A percentile compares a stretch with the other conserved stretches of the same genome.
Conservation (phyloP, 2,888 invertebrate species). For the Epinotia demarniana region DNA sequence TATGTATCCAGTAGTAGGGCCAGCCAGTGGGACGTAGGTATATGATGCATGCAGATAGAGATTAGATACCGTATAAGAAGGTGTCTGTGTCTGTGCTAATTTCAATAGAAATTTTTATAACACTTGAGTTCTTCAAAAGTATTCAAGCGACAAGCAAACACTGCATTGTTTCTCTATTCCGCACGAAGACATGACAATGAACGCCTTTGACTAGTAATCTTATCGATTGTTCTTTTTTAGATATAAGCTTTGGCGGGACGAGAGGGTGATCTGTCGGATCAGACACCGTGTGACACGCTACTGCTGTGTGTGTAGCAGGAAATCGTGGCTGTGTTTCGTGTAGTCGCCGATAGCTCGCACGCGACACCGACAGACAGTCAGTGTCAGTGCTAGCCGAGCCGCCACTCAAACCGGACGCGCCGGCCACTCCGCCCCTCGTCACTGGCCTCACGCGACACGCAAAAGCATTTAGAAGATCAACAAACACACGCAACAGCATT, state of each 20-base stretch:
- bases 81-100: too few species aligned
- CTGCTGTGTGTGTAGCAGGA: conserved; percentile 15
- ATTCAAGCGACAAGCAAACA: not conserved
- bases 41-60: too few species aligned
- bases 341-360: not conserved
- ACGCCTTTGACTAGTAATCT: not conserved
- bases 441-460: conserved; percentile 55
- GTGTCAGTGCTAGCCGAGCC: conserved; percentile 72
- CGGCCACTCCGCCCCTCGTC: conserved; percentile 59
- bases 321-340: conserved; percentile 30
- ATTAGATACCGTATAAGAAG: too few species aligned
- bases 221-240: conserved; percentile 9
- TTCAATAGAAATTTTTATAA: too few species aligned
- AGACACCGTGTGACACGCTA: conserved; percentile 28
- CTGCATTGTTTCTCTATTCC: not conserved
- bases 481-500: conserved; percentile 34
- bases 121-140: too few species aligned
- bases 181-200: not conserved
- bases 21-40: too few species aligned
- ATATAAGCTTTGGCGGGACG: conserved; percentile 17
- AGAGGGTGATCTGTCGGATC: conserved; percentile 3
- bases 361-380: not conserved
- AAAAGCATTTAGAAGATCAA: conserved; percentile 7
- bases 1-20: not conserved
- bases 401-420: conserved; percentile 61